Evolutionary conservation across 2,888 invertebrate genomes (phyloP).

Genomic region (Yponomeuta sedellus): DNA sequence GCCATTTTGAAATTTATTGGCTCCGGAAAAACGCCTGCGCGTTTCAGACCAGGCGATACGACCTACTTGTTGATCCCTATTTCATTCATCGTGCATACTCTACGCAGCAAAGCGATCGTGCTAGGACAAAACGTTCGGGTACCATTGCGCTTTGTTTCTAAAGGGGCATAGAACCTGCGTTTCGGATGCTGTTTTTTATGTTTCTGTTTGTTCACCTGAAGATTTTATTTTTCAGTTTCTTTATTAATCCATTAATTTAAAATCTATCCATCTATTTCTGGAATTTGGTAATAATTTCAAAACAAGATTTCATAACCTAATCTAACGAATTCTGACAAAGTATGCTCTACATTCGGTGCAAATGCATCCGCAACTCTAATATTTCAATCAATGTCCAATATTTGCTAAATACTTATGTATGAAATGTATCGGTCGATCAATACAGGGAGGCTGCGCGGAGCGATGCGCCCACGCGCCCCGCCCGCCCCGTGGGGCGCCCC

Average conservation of each 20-base stretch:
- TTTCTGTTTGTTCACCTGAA: background rate
- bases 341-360: background rate
- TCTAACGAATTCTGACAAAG: too few species aligned
- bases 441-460: slow-evolving; percentile 56
- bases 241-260: too few species aligned
- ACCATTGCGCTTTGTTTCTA: background rate
- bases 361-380: background rate
- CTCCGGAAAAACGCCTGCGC: slow-evolving; percentile 23
- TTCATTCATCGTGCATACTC: slow-evolving; percentile 69
- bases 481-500: slow-evolving; percentile 22
- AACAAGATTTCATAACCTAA: too few species aligned
- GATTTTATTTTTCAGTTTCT: too few species aligned
- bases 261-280: too few species aligned
- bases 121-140: background rate
- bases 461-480: slow-evolving; percentile 44
- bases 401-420: slow-evolving; percentile 58
- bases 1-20: slow-evolving; percentile 47
- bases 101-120: slow-evolving; percentile 27
- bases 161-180: background rate
- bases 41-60: slow-evolving; percentile 29
- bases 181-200: background rate
- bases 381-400: slow-evolving; percentile 25
- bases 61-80: slow-evolving; percentile 66
- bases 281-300: too few species aligned
- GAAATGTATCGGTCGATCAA: slow-evolving; percentile 62